Conservation (phyloP, 2,797 vertebrate species). For the Paramormyrops hopkinsi region DNA sequence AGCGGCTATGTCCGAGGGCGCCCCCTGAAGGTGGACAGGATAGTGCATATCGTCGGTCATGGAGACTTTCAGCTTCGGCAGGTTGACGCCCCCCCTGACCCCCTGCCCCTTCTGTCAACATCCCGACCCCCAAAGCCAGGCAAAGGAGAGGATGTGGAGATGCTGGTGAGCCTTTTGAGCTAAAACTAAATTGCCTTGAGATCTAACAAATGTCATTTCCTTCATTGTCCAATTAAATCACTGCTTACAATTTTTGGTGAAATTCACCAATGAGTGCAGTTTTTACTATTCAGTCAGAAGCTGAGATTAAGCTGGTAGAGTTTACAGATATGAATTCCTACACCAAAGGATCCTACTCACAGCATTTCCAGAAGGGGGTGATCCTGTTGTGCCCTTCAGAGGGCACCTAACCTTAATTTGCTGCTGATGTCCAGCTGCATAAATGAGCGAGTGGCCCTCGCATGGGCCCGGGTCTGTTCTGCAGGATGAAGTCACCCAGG, state of each 20-base stretch:
- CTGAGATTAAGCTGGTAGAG: background rate
- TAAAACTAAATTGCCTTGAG: background rate
- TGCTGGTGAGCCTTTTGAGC: conserved; percentile 56
- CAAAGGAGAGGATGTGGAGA: conserved; percentile 61
- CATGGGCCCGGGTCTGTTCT: conserved; percentile 21
- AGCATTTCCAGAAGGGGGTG: background rate
- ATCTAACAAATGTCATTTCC: conserved; percentile 1
- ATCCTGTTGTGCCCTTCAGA: background rate
- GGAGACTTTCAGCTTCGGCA: conserved; percentile 93
- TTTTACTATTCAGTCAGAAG: background rate
- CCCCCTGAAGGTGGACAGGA: conserved; percentile 69
- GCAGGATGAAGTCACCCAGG: conserved; percentile 55
- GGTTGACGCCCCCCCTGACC: conserved; percentile 79
- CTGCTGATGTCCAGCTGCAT: background rate
- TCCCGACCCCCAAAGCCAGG: conserved; percentile 53
- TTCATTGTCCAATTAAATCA: background rate
- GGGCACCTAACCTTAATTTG: background rate
- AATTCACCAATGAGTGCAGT: background rate
- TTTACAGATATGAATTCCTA: background rate
- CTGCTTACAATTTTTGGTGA: background rate
- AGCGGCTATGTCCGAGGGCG: conserved; percentile 84
- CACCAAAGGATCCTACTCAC: background rate
- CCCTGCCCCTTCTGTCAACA: conserved; percentile 64
- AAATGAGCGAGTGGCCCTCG: background rate
- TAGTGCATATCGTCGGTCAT: conserved; percentile 84